Conservation (phyloP, 2,888 invertebrate species). For the Drosophila buzzatii region DNA sequence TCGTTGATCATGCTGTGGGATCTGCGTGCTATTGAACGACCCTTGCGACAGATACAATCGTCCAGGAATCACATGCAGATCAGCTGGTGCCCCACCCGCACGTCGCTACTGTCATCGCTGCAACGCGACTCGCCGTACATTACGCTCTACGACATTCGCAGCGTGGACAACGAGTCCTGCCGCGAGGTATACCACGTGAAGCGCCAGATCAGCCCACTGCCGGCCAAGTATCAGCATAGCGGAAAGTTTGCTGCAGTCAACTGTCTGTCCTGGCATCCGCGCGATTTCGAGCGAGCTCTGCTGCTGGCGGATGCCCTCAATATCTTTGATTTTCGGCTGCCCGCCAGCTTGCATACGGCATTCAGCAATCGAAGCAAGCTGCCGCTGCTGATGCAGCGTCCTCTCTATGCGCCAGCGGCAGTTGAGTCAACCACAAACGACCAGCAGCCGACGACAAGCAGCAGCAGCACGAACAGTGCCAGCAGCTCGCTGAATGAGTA, state of each 20-base stretch:
- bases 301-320: slow-evolving; percentile 82
- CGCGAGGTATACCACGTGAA: slow-evolving; percentile 92
- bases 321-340: slow-evolving; percentile 83
- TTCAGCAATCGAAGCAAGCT: slow-evolving; percentile 83
- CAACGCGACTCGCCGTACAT: slow-evolving; percentile 92
- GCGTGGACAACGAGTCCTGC: slow-evolving; percentile 89
- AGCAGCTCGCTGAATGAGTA: slow-evolving; percentile 62
- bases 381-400: slow-evolving; percentile 78
- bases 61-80: slow-evolving; percentile 89
- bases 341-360: slow-evolving; percentile 81
- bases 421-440: slow-evolving; percentile 58
- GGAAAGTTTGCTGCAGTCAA: slow-evolving; percentile 86
- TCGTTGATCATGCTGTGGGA: slow-evolving; percentile 95
- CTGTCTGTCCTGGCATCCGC: slow-evolving; percentile 95
- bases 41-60: slow-evolving; percentile 89
- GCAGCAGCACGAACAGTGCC: slow-evolving; percentile 58
- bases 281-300: slow-evolving; percentile 86
- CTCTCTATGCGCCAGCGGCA: slow-evolving; percentile 58
- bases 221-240: slow-evolving; percentile 73
- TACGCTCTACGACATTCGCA: slow-evolving; percentile 94
- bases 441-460: slow-evolving; percentile 47
- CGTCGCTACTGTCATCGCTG: slow-evolving; percentile 92
- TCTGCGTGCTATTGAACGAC: slow-evolving; percentile 93
- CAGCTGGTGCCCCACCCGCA: slow-evolving; percentile 94
- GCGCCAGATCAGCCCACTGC: slow-evolving; percentile 87